phyloP scores from a whole-genome alignment of 2,888 invertebrate species.

The Drosophila basisetae region DNA sequence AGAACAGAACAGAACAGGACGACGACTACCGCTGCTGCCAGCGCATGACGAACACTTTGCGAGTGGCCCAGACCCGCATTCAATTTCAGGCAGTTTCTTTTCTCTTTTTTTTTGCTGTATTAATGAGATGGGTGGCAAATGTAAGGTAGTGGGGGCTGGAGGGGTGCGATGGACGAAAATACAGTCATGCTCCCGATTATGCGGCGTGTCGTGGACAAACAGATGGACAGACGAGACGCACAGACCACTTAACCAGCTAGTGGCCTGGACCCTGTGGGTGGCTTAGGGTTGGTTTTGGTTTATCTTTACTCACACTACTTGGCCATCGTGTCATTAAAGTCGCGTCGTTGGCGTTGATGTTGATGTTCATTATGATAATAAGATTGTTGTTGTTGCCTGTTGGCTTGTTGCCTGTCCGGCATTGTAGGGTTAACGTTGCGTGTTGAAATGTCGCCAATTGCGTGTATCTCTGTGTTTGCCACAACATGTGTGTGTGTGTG shows the following conservation, averaged over 20 bases:
- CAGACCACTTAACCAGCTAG: slow-evolving; percentile 54
- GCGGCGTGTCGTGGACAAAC: slow-evolving; percentile 44
- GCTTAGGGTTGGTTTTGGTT: slow-evolving; percentile 6
- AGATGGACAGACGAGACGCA: slow-evolving; percentile 22
- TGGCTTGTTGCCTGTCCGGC: slow-evolving; percentile 28
- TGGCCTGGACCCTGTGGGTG: slow-evolving; percentile 16
- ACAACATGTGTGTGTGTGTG: slow-evolving; percentile 13
- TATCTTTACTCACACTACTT: slow-evolving; percentile 5
- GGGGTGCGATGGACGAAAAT: slow-evolving; percentile 10
- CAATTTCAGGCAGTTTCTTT: background rate
- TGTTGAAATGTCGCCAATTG: slow-evolving; percentile 78
- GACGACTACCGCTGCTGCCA: slow-evolving; percentile 40
- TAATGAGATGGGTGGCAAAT: slow-evolving; percentile 48
- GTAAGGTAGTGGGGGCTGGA: background rate
- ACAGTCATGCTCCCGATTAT: slow-evolving; percentile 60
- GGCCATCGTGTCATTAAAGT: slow-evolving; percentile 52
- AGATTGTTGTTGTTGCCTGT: slow-evolving; percentile 43
- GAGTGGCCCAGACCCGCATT: slow-evolving; percentile 31
- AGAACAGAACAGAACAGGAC: slow-evolving; percentile 25
- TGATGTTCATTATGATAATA: slow-evolving; percentile 78
- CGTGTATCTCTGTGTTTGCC: slow-evolving; percentile 55
- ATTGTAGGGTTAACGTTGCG: slow-evolving; percentile 72
- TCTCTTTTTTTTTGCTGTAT: slow-evolving; percentile 45
- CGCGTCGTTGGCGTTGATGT: slow-evolving; percentile 55
- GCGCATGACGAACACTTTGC: slow-evolving; percentile 59